These are phyloP conservation scores for Sesia apiformis DNA, from an alignment of 2,888 invertebrate species.

Conservation along the genomic window DNA sequence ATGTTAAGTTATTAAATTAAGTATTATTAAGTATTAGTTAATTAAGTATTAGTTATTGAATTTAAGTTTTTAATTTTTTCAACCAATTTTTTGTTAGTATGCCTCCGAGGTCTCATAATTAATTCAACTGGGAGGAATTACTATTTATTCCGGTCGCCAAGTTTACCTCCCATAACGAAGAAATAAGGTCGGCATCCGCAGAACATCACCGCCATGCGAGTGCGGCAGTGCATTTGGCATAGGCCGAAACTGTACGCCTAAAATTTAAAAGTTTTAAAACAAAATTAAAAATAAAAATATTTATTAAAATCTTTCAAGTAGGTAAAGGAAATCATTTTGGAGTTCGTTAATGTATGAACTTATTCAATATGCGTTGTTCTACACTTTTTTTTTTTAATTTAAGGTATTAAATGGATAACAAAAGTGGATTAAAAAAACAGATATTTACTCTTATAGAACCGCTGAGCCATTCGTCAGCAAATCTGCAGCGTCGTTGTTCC, in stretches of 20 bases:
- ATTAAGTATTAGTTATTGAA: too few relatives aligned
- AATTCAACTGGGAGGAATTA: too few relatives aligned
- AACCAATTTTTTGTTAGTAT: too few relatives aligned
- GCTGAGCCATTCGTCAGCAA: conserved; percentile 60
- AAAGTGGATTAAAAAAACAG: not conserved
- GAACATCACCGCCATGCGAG: conserved; percentile 60
- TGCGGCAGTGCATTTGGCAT: conserved; percentile 72
- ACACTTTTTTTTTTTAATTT: not conserved
- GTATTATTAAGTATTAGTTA: too few relatives aligned
- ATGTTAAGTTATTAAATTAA: too few relatives aligned
- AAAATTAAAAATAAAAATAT: not conserved
- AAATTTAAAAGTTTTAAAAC: conserved; percentile 7
- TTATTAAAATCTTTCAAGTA: too few relatives aligned
- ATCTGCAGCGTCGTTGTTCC: conserved; percentile 57
- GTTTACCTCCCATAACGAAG: conserved; percentile 56
- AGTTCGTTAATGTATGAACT: too few relatives aligned
- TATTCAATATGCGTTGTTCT: not conserved
- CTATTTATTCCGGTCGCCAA: not conserved
- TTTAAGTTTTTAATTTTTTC: too few relatives aligned
- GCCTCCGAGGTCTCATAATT: not conserved
- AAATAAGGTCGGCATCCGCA: conserved; percentile 73
- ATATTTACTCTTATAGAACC: conserved; percentile 36
- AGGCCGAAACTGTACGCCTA: conserved; percentile 71
- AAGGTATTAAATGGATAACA: not conserved
- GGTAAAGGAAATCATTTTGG: too few relatives aligned